Evolutionary conservation across 1,140 invertebrate genomes (phyloP), one percentile per base, ranked within the genome.

Genomic region (Lordiphosa clarofinis): DNA sequence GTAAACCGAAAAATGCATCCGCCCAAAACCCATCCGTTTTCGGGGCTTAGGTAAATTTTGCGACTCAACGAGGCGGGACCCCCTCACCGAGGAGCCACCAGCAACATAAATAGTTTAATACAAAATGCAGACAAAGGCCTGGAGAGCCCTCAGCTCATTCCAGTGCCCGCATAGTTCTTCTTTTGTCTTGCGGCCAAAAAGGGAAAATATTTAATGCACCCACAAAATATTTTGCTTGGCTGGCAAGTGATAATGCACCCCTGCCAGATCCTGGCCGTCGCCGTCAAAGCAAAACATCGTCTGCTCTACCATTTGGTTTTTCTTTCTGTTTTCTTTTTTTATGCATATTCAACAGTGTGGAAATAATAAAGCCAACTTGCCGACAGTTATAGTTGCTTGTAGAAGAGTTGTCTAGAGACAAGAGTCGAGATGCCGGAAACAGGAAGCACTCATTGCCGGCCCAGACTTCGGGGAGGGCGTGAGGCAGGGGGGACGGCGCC

Each of bases 311-410:
- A 6, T 13, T 21, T 21, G 42, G 12, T 44, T 44, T 40, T 44
- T 35, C 9, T 4, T 24, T 33, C 36, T 19, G 44, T 35, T 50
- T 15, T 11, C 11, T 49, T 68, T 73, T 50, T 74, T 50, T 63
- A 71, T 84, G 69, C 73, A 84, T 76, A 84, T 84, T 84, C 78
- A 84, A 84, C 78, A 84, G 78, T 70, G 78, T 84, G 69, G 78
- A 84, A 84, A 76, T 84, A 84, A 84, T 84, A 84, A 84, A 82
- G 78, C 76, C 78, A 82, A 82, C 78, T 82, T 82, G 68, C 72
- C 68, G 76, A 82, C 72, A 82, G 68, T 73, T 66, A 82, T 72
- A 82, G 76, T 73, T 69, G 72, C 67, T 69, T 68, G 63, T 58
- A 63, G 56, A 82, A 63, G 56, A 82, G 56, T 72, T 81, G 67